A percentile compares a stretch with the other conserved stretches of the same genome.
Conservation (phyloP, 53 echinoderm and acorn worm genomes). For the Holothuria scabra region DNA sequence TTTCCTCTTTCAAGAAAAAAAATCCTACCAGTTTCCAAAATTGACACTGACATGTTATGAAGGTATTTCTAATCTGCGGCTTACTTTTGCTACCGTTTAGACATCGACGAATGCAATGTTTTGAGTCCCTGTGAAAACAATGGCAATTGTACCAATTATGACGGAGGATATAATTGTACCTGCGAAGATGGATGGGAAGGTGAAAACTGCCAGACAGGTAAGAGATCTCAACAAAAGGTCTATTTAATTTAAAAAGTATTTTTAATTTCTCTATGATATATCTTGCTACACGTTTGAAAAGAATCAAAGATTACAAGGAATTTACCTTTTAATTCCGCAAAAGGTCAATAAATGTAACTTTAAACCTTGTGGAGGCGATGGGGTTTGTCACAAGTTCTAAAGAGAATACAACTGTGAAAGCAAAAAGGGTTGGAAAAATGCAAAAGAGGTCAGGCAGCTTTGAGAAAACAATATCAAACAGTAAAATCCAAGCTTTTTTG, state of each 20-base stretch:
- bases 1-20: too few relatives aligned
- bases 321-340: neutral
- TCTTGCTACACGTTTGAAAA: too few relatives aligned
- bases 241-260: too few relatives aligned
- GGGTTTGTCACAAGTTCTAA: neutral
- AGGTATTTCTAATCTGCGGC: too few relatives aligned
- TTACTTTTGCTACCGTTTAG: neutral
- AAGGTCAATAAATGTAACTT: neutral
- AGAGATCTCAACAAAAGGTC: too few relatives aligned
- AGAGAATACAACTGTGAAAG: neutral
- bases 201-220: neutral
- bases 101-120: neutral
- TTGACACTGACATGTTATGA: too few relatives aligned
- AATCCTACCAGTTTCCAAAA: too few relatives aligned
- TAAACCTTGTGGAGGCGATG: neutral
- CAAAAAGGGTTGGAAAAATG: neutral
- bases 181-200: too few relatives aligned
- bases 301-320: too few relatives aligned
- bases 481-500: neutral
- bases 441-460: neutral
- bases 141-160: neutral
- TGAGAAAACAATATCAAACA: neutral
- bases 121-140: constrained; percentile 1
- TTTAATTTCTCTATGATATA: too few relatives aligned
- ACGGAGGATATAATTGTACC: too few relatives aligned